Evolutionary conservation across 2,797 vertebrate genomes (phyloP).

Genomic region (Acestrorhynchus altus): DNA sequence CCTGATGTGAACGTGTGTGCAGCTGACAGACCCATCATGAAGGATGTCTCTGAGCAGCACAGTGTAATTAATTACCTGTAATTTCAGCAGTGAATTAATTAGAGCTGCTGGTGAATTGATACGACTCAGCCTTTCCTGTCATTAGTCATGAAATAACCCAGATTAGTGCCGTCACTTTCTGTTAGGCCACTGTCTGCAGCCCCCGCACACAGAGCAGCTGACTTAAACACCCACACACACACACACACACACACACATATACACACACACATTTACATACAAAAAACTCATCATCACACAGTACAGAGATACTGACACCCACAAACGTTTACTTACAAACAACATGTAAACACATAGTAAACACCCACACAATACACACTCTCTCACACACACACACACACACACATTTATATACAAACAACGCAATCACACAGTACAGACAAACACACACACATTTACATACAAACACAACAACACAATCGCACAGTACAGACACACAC

Average conservation of each 20-base stretch:
- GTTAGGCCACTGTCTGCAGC: conserved; percentile 22
- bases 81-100: conserved; percentile 73
- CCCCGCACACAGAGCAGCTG: background rate
- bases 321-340: no score
- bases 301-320: no score
- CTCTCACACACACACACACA: no score
- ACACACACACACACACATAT: background rate
- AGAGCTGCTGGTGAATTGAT: conserved; percentile 65
- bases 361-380: no score
- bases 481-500: no score
- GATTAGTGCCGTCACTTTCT: conserved; percentile 38
- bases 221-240: background rate
- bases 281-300: no score
- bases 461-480: no score
- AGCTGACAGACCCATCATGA: conserved; percentile 57
- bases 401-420: background rate
- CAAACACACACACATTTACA: conserved; percentile 19
- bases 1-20: conserved; percentile 19
- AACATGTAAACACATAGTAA: conserved; percentile 27
- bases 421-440: conserved; percentile 10
- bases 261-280: conserved; percentile 11
- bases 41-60: conserved; percentile 69
- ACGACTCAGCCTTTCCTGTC: conserved; percentile 60
- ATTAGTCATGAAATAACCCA: conserved; percentile 63
- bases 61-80: conserved; percentile 75